Evolutionary conservation across 2,888 invertebrate genomes (phyloP).

Genomic region (Biston betularia): DNA sequence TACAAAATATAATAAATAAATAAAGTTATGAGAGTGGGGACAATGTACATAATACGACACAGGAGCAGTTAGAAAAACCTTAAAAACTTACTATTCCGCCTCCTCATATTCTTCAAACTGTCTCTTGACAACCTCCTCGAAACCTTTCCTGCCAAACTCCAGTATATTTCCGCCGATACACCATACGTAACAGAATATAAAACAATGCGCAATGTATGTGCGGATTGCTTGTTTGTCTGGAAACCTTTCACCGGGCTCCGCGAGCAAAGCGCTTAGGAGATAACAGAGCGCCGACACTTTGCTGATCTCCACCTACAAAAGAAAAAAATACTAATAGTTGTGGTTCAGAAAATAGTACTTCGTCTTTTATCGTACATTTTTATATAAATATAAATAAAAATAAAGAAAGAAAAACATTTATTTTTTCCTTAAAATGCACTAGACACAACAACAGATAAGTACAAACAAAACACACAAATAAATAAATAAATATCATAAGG

Average conservation of each 20-base stretch:
- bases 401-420: no score
- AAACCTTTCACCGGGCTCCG: constrained; percentile 87
- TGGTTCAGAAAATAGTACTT: no score
- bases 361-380: no score
- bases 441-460: no score
- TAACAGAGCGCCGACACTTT: constrained; percentile 92
- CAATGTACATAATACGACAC: no score
- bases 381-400: no score
- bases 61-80: not conserved
- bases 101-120: constrained; percentile 90
- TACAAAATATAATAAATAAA: no score
- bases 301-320: constrained; percentile 90
- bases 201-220: constrained; percentile 90
- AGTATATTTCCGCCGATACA: constrained; percentile 93
- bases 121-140: constrained; percentile 89
- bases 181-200: constrained; percentile 94
- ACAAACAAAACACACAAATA: no score
- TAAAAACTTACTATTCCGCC: constrained; percentile 80
- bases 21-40: no score
- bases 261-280: constrained; percentile 89
- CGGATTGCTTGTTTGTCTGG: constrained; percentile 88
- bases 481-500: no score
- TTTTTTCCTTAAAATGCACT: no score
- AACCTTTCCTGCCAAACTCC: constrained; percentile 88
- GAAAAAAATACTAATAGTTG: not conserved